Base-by-base conservation (phyloP, 2,113 vertebrate genomes). In the Bagarius yarrelli region DNA sequence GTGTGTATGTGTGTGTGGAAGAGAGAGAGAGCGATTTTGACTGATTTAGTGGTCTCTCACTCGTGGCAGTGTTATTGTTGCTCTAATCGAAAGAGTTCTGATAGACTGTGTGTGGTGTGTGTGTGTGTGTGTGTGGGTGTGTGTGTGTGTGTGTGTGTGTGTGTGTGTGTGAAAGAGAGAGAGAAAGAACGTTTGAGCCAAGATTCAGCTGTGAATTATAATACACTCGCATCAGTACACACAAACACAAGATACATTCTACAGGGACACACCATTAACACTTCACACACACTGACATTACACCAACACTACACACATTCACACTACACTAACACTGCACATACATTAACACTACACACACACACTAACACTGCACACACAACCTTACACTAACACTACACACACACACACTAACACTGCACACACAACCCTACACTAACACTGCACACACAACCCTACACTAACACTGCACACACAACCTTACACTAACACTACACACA, bases 41-140 rank as follows among this genome's bases (percentile, higher is more conserved):
- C 89, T 89, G 83, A 89, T 83, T 59, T 76, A 21, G 85, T 30
- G 40, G 77, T 77, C 85, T 76, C 77, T 77, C 57, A 50, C 78
- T 71, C 52, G 47, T 73, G 86, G 52, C 89, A 87, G 82, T 52
- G 91, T 90, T 89, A 91, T 88, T 67, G 84, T 81, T 78, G 66
- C 81, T 86, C 88, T 91, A 91, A 89, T 89, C 78, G 85, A 85
- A 84, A 78, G 67, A 52, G 30, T 78, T 87, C 82, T 88, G 82
- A 86, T 76, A 83, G 72, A 44, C 64, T 72, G 80, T 12, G 71
- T 78, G 76, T 80, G 78, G 80, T 56, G 53, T 13, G 53, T 16
- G 53, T 56, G 53, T 56, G 3, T 56, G 57, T 23, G 8, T 23
- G 36, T 6, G 36, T 40, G 36, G 3, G 36, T 40, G 36, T 40